Percentiles rank a stretch among this genome's conserved stretches.
These are phyloP conservation scores for Ophiodon elongatus DNA, from an alignment of 2,113 vertebrate species.

Conservation along the genomic window DNA sequence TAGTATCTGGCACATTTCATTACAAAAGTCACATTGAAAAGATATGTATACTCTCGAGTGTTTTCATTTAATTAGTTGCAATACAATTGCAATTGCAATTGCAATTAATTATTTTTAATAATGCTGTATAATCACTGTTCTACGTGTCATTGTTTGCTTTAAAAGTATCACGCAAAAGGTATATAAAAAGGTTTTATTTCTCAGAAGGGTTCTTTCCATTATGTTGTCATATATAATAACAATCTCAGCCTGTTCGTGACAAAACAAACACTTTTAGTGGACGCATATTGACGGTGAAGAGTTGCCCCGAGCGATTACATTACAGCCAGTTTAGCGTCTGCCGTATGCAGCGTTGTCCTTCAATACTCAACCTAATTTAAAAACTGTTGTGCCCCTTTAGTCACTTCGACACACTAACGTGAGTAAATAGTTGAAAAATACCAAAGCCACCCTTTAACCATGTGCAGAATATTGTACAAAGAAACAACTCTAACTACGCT, in stretches of 20 bases:
- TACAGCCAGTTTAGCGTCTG: too few relatives aligned
- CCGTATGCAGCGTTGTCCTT: too few relatives aligned
- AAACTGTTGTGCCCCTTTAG: too few relatives aligned
- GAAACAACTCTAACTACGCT: too few relatives aligned
- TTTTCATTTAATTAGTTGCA: not conserved
- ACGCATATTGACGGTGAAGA: not conserved
- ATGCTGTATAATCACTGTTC: not conserved
- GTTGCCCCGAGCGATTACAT: not conserved
- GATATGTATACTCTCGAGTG: not conserved
- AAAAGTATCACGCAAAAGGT: not conserved
- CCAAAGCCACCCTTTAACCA: too few relatives aligned
- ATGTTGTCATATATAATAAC: too few relatives aligned
- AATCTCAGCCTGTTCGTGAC: too few relatives aligned
- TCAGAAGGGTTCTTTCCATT: not conserved
- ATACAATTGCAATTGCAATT: too few relatives aligned
- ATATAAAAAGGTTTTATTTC: not conserved
- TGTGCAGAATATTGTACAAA: too few relatives aligned
- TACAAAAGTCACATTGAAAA: not conserved
- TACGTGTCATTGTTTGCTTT: not conserved
- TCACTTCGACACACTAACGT: not conserved
- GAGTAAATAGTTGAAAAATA: too few relatives aligned
- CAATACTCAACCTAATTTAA: too few relatives aligned
- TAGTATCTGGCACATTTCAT: not conserved
- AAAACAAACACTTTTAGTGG: not conserved
- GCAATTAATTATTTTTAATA: too few relatives aligned